A percentile compares a stretch with the other conserved stretches of the same genome.
These are phyloP conservation scores for Protodeltote pygarga DNA, from an alignment of 2,888 invertebrate genomes.

Conservation along the genomic window DNA sequence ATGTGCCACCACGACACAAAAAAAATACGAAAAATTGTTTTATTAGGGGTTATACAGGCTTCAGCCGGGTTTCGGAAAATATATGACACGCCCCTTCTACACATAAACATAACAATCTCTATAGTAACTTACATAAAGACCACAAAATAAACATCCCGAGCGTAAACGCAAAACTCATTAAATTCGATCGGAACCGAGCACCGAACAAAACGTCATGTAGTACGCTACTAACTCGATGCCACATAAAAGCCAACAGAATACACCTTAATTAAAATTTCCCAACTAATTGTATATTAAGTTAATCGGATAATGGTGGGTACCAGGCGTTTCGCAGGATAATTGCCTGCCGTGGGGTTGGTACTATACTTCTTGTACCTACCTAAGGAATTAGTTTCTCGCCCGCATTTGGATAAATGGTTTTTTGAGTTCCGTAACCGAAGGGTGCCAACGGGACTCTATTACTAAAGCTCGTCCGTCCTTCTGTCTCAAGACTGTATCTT, in stretches of 20 bases:
- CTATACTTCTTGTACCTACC: slow-evolving; percentile 47
- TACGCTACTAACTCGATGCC: slow-evolving; percentile 34
- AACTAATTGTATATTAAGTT: slow-evolving; percentile 71
- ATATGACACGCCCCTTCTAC: too few species aligned
- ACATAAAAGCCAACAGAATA: slow-evolving; percentile 49
- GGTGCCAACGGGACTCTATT: too few species aligned
- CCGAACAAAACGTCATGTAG: slow-evolving; percentile 16
- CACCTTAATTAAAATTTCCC: slow-evolving; percentile 66
- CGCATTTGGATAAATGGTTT: too few species aligned
- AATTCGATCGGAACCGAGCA: slow-evolving; percentile 6
- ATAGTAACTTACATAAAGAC: not conserved
- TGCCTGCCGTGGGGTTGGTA: slow-evolving; percentile 56
- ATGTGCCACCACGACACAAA: too few species aligned
- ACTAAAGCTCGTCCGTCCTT: too few species aligned
- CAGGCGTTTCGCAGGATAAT: slow-evolving; percentile 65
- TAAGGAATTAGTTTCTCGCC: too few species aligned
- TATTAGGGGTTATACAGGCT: too few species aligned
- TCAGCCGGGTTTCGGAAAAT: too few species aligned
- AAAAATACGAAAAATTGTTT: too few species aligned
- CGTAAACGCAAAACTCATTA: slow-evolving; percentile 17
- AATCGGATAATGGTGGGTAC: slow-evolving; percentile 67
- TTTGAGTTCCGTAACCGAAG: too few species aligned
- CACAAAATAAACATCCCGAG: slow-evolving; percentile 22
- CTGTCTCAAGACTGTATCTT: too few species aligned
- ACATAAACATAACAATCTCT: too few species aligned